Conservation (phyloP, 1,140 invertebrate species). For the Dendroctonus ponderosae region DNA sequence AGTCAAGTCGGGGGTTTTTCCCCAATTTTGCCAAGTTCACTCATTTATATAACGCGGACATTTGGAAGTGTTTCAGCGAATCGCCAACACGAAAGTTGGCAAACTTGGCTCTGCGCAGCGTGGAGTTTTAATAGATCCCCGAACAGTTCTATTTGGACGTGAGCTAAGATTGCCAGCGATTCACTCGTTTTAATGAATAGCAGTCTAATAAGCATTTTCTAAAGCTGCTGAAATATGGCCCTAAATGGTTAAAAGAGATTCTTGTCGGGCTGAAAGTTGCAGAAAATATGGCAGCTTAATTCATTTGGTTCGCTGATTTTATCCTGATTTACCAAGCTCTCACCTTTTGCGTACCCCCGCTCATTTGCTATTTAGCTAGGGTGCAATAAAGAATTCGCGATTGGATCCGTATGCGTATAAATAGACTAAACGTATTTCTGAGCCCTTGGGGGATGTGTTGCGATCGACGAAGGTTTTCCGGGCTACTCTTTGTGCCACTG, state of each 20-base stretch:
- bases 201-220: slow-evolving; percentile 2
- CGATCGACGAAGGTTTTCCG: slow-evolving; percentile 23
- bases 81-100: background rate
- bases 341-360: no score
- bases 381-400: slow-evolving; percentile 29
- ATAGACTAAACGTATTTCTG: slow-evolving; percentile 27
- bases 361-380: no score
- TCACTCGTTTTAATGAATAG: slow-evolving; percentile 15
- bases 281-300: no score
- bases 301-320: no score
- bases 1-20: no score
- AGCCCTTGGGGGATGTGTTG: slow-evolving; percentile 12
- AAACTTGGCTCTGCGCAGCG: slow-evolving; percentile 7
- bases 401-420: slow-evolving; percentile 23
- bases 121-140: slow-evolving; percentile 18
- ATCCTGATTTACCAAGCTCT: no score
- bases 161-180: slow-evolving; percentile 13
- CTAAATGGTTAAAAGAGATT: no score
- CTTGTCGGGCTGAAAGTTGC: no score
- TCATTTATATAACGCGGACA: no score
- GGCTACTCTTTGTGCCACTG: slow-evolving; percentile 11
- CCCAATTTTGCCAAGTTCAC: no score
- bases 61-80: slow-evolving; percentile 10
- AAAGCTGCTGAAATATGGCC: no score
- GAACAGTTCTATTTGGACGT: slow-evolving; percentile 11